phyloP scores from a whole-genome alignment of 2,113 vertebrate species.

The Tylochromis polylepis region DNA sequence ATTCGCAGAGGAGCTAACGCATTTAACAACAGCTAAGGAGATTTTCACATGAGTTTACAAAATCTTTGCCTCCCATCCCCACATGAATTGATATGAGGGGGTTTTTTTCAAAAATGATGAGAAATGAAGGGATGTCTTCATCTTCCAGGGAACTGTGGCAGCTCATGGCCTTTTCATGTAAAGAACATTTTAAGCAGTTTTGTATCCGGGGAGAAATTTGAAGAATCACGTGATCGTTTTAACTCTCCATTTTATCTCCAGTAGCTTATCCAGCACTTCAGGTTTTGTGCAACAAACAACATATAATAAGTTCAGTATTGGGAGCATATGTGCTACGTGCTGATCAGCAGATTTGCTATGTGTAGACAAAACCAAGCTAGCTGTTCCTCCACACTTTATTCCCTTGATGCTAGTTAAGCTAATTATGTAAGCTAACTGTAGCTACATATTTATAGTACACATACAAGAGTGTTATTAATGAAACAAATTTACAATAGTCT shows the following conservation, averaged over 20 bases:
- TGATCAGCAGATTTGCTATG: background rate
- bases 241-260: background rate
- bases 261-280: background rate
- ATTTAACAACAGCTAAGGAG: background rate
- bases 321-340: background rate
- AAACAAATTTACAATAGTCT: background rate
- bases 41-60: background rate
- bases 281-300: background rate
- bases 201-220: background rate
- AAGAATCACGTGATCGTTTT: background rate
- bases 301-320: background rate
- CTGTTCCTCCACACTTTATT: background rate
- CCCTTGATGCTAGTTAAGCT: background rate
- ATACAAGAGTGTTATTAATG: background rate
- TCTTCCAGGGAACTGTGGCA: background rate
- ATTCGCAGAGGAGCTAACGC: background rate
- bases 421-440: background rate
- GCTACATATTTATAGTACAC: background rate
- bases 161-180: background rate
- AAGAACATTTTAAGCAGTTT: background rate
- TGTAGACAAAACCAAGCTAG: background rate
- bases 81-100: background rate
- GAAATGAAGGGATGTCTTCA: conserved; percentile 14
- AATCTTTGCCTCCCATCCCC: background rate
- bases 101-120: conserved; percentile 3